These are phyloP conservation scores for Coregonus ussuriensis DNA, from an alignment of 2,797 vertebrate genomes.

Conservation along the genomic window DNA sequence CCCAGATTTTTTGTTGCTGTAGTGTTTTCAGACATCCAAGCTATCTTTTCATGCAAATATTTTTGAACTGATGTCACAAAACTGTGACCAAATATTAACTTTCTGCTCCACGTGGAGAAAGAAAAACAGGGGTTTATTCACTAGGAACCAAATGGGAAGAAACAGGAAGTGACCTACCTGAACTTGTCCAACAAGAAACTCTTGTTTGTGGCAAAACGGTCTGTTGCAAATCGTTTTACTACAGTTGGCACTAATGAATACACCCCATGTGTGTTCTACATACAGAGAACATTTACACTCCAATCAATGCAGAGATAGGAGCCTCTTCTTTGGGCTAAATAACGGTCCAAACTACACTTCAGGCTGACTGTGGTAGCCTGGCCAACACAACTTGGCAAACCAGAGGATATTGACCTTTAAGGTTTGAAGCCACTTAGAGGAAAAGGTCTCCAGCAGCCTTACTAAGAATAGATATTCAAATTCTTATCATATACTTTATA, in stretches of 20 bases:
- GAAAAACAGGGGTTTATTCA: background rate
- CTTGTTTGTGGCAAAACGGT: no score
- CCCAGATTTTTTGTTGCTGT: background rate
- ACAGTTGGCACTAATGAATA: no score
- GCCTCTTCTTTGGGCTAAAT: background rate
- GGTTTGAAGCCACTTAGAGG: background rate
- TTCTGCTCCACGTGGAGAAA: background rate
- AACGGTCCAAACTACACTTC: background rate
- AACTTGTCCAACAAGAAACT: background rate
- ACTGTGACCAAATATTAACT: background rate
- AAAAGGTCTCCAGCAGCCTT: background rate
- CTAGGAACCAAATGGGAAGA: background rate
- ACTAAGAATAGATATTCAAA: slow-evolving; percentile 10
- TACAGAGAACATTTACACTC: background rate
- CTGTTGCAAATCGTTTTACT: no score
- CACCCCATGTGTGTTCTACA: background rate
- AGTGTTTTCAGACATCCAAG: background rate
- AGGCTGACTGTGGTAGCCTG: background rate
- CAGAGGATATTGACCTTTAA: slow-evolving; percentile 5
- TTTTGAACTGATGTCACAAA: background rate
- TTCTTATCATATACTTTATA: background rate
- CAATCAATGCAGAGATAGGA: background rate
- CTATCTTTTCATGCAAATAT: background rate
- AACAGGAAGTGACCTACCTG: background rate
- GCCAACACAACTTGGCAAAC: background rate